Evolutionary conservation across 2,888 invertebrate genomes (phyloP), one percentile per base, ranked within the genome.

Genomic region (Teinopalpus imperialis): DNA sequence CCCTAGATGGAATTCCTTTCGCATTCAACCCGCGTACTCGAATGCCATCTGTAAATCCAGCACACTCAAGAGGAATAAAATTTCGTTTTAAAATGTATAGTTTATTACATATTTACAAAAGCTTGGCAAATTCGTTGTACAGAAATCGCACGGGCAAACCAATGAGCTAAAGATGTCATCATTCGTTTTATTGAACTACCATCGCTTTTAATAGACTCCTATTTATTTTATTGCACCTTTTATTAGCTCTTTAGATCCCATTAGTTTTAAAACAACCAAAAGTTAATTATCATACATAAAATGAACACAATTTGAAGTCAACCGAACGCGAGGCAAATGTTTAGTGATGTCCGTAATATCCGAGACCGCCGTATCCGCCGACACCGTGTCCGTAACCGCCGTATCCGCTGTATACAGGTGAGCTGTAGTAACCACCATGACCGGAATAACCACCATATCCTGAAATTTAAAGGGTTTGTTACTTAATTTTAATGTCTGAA

Each of bases 51-150:
- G 29, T 30, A 9, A 21, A 21, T 21, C 29, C 20, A 29, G 5
- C 13, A 9, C 16, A 43, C 18, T 5, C 18, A 2, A 6, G 31
- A 13, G 29, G 18, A 16, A 12, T 40, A 9, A 42, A 18, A 30
- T 20, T 4, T n/a, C 10, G 2, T 14, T 8, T 30, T 32, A 35
- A 23, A 29, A 24, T 40, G 39, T 45, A 34, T 40, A 40, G n/a
- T 71, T 69, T 62, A 63, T 66, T 63, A 60, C 52, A 65, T 75
- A 78, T 77, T 70, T 78, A 76, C 76, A 77, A 68, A 72, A 60
- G 55, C 52, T 63, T 59, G 54, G 56, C 58, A 56, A 61, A 59
- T 61, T 69, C 65, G 64, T 68, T 65, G 63, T 73, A 66, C 39
- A 67, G 64, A 48, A 49, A 56, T 54, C 48, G 53, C 47, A 53